These are phyloP conservation scores for Odontomachus brunneus DNA, from an alignment of 1,140 invertebrate species.

Conservation along the genomic window DNA sequence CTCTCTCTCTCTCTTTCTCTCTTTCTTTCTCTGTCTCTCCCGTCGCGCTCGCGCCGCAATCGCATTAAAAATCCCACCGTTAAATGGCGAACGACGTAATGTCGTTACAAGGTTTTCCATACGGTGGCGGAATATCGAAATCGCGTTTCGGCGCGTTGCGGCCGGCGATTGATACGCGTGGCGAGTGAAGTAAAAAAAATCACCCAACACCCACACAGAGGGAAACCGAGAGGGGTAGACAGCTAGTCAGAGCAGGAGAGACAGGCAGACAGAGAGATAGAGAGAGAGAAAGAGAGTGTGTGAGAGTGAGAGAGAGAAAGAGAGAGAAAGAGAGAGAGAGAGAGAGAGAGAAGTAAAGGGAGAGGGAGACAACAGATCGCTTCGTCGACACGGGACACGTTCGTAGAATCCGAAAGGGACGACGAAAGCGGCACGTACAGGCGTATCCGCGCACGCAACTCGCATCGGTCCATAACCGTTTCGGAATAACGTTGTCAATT, in stretches of 20 bases:
- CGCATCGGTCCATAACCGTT: slow-evolving; percentile 53
- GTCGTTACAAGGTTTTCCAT: slow-evolving; percentile 57
- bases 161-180: slow-evolving; percentile 55
- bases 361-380: slow-evolving; percentile 27
- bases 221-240: slow-evolving; percentile 14
- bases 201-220: slow-evolving; percentile 24
- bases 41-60: slow-evolving; percentile 44
- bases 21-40: no score
- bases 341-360: background rate
- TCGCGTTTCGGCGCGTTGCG: slow-evolving; percentile 51
- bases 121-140: slow-evolving; percentile 60
- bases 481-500: slow-evolving; percentile 72
- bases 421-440: slow-evolving; percentile 53
- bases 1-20: no score
- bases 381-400: slow-evolving; percentile 56
- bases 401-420: slow-evolving; percentile 59
- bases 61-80: slow-evolving; percentile 60
- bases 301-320: background rate
- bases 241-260: slow-evolving; percentile 4
- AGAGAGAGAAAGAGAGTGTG: background rate
- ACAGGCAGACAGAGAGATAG: background rate
- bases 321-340: background rate
- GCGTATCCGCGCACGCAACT: slow-evolving; percentile 52
- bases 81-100: slow-evolving; percentile 61
- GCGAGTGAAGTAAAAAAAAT: slow-evolving; percentile 52